phyloP scores from a whole-genome alignment of 2,113 vertebrate genomes.

The Cheilinus undulatus region DNA sequence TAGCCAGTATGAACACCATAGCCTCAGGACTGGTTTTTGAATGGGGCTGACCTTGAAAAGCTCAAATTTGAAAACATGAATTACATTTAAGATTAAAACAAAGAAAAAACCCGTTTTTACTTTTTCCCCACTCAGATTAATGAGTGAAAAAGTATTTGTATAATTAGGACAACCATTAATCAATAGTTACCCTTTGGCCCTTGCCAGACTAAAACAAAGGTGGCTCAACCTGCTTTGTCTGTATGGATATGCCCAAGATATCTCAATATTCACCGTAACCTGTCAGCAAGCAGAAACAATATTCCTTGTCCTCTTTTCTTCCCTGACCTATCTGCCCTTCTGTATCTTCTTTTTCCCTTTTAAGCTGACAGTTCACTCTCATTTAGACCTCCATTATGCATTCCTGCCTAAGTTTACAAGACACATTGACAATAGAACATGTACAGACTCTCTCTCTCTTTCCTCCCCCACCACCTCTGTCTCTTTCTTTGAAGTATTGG shows the following conservation, averaged over 20 bases:
- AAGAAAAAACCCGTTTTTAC: not conserved
- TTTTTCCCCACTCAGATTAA: conserved; percentile 26
- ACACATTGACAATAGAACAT: conserved; percentile 79
- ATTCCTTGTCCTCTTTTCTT: conserved; percentile 43
- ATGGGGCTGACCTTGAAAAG: conserved; percentile 4
- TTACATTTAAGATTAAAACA: not conserved
- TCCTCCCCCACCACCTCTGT: conserved; percentile 54
- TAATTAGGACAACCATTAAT: conserved; percentile 34
- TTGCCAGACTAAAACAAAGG: conserved; percentile 79
- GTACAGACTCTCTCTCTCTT: conserved; percentile 47
- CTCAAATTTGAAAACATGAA: conserved; percentile 14
- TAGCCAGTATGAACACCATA: conserved; percentile 17
- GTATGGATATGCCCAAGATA: conserved; percentile 22
- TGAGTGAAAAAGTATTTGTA: conserved; percentile 24
- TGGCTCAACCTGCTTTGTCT: conserved; percentile 59
- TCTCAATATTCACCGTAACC: conserved; percentile 37
- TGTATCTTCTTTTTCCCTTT: conserved; percentile 51
- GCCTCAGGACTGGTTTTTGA: conserved; percentile 9
- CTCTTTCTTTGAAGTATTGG: conserved; percentile 74
- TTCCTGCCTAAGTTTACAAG: conserved; percentile 76
- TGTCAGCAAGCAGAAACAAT: conserved; percentile 30
- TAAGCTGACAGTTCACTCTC: conserved; percentile 77
- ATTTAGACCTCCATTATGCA: conserved; percentile 79
- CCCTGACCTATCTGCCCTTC: conserved; percentile 64
- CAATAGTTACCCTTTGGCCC: conserved; percentile 49